Base-by-base conservation (phyloP, 2,888 invertebrate genomes). In the Fragum whitleyi region DNA sequence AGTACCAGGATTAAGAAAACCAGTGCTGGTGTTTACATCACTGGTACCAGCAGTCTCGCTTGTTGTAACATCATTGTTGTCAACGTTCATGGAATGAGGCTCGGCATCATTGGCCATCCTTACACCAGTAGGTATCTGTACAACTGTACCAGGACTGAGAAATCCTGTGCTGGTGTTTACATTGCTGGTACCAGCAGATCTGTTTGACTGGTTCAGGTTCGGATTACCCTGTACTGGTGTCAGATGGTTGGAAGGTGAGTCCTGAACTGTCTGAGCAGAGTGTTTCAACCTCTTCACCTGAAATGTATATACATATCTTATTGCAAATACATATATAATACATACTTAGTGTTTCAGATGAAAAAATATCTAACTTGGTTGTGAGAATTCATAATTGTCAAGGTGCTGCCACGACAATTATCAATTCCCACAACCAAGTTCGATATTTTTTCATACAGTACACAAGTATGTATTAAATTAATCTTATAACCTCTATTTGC, bases 91-190 rank as follows among this genome's bases (percentile, higher is more conserved):
- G 5, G 14, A 14, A 16, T 3, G 21, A 9, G 28, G 1, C 16
- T 9, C 23, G 6, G 7, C 16, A 28, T 26, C 28, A 28, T 2
- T 7, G 5, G 9, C 59, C 16, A 65, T 39, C 23, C 36, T 23
- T 32, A 23, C 21, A 23, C 42, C 23, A n/a, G 53, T 42, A 26
- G 83, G 36, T 59, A 83, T 57, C 11, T 77, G 57, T 28, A 83
- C 83, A 9, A 83, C 80, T 19, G 80, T 72, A 23, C 83, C 83
- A 51, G 83, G 69, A 16, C 71, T 70, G 51, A 80, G 78, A 36
- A 28, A 57, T 16, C 78, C 61, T 39, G 80, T 75, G 78, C 78
- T 78, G 28, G 55, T 61, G 53, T 73, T 75, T 11, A 16, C 67
- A 57, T 55, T 53, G 62, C 23, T 65, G 23, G 26, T 51, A 42